phyloP scores from a whole-genome alignment of 2,888 invertebrate genomes.

The Chalcis sispes region DNA sequence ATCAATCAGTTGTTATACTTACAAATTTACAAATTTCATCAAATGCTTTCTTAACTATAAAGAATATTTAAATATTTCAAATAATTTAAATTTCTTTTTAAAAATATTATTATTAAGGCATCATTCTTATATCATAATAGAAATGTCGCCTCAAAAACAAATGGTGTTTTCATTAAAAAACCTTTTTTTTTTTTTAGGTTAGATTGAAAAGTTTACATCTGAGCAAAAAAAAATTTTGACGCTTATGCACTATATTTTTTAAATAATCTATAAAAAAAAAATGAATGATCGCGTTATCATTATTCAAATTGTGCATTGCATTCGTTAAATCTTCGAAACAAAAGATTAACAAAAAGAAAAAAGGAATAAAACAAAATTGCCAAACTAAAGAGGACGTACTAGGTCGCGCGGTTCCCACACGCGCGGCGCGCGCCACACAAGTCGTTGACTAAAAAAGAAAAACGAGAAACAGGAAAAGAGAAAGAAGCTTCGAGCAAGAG shows the following conservation, averaged over 20 bases:
- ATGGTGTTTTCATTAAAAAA: not conserved
- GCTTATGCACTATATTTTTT: no score
- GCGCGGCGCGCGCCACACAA: constrained; percentile 44
- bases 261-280: no score
- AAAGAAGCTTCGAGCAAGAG: not conserved
- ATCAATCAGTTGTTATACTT: no score
- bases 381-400: constrained; percentile 31
- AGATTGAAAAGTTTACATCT: not conserved
- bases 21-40: no score
- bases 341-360: no score
- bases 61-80: no score
- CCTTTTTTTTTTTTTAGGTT: not conserved
- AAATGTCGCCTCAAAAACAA: not conserved
- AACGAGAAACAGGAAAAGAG: constrained; percentile 2
- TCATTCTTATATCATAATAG: no score
- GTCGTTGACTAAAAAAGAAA: constrained; percentile 14
- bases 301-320: not conserved
- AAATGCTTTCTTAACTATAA: no score
- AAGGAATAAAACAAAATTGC: not conserved
- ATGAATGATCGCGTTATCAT: not conserved
- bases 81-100: no score
- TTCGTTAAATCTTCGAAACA: not conserved
- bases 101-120: no score
- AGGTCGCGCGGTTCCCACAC: constrained; percentile 52
- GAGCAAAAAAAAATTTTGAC: not conserved